Percentiles rank a stretch among this genome's conserved stretches.
Evolutionary conservation across 2,888 invertebrate species (phyloP).

Genomic region (Neoaliturus tenellus): DNA sequence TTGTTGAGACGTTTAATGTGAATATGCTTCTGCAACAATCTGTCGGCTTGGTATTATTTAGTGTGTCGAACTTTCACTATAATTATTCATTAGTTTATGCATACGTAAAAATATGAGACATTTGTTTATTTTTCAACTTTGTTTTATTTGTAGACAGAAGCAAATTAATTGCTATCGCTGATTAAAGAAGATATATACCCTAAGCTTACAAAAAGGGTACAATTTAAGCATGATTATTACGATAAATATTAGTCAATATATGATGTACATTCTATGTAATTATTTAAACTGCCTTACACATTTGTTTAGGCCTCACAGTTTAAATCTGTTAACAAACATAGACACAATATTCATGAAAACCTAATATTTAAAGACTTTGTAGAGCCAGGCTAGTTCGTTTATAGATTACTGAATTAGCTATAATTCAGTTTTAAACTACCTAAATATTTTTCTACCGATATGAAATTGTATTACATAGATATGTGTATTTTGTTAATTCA

Average conservation of each 20-base stretch:
- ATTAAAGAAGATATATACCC: not conserved
- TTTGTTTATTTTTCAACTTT: not conserved
- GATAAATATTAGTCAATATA: not conserved
- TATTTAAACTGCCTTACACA: not conserved
- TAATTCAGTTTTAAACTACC: no score
- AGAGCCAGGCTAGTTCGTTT: no score
- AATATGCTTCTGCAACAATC: constrained; percentile 6
- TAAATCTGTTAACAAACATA: not conserved
- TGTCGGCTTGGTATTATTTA: not conserved
- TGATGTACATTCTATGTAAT: constrained; percentile 1
- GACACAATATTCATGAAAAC: no score
- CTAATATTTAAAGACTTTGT: no score
- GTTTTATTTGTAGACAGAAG: constrained; percentile 3
- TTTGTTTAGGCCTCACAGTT: no score
- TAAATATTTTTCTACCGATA: no score
- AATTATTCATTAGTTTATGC: constrained; percentile 2
- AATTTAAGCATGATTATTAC: not conserved
- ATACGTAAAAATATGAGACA: not conserved
- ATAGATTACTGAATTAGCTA: no score
- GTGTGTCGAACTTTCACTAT: constrained; percentile 15
- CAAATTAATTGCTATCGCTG: constrained; percentile 21
- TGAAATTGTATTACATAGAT: no score
- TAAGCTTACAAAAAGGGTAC: not conserved
- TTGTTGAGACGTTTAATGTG: not conserved
- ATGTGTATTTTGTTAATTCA: no score